Base-by-base conservation (phyloP, 2,113 vertebrate species). In the Odocoileus virginianus region DNA sequence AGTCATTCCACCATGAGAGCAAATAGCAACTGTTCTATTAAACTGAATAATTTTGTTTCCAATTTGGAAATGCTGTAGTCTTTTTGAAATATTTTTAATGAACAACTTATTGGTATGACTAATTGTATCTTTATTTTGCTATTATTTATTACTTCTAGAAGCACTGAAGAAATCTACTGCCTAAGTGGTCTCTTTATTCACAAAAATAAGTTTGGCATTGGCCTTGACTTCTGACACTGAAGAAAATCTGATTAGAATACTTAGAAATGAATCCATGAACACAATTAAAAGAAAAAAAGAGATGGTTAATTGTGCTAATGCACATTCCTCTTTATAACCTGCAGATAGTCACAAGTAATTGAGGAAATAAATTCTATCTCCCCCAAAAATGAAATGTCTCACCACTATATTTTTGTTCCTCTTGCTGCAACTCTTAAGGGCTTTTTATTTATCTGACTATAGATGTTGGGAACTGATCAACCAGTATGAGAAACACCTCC, bases 311-410 rank as follows among this genome's bases (percentile, higher is more conserved):
- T 96, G 40, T 84, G n/a, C 64, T 89, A 94, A 86, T 43, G 21
- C 14, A 74, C 7, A 19, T 89, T n/a, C n/a, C 23, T 60, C 50
- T 84, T 90, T 25, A 83, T 76, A 91, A 87, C 5, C 55, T 67
- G n/a, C 60, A 87, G 78, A 97, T 96, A n/a, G 64, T 89, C 52
- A 89, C 5, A 28, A 86, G 61, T 95, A 96, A 97, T 57, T 91
- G 91, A 87, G 96, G 17, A 93, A 91, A 95, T 97, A 94, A 54
- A 58, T 90, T 97, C 57, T 58, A 27, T 76, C 61, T 97, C 28
- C 12, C n/a, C 36, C 92, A 52, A 36, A 60, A 58, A 90, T 94
- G 36, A 91, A 91, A 86, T 82, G 25, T 43, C 12, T 94, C 58
- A 52, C 17, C 11, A 82, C 36, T 50, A 27, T 43, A 43, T 19